Conservation (phyloP, 2,113 vertebrate species). For the Dicrurus megarhynchus region DNA sequence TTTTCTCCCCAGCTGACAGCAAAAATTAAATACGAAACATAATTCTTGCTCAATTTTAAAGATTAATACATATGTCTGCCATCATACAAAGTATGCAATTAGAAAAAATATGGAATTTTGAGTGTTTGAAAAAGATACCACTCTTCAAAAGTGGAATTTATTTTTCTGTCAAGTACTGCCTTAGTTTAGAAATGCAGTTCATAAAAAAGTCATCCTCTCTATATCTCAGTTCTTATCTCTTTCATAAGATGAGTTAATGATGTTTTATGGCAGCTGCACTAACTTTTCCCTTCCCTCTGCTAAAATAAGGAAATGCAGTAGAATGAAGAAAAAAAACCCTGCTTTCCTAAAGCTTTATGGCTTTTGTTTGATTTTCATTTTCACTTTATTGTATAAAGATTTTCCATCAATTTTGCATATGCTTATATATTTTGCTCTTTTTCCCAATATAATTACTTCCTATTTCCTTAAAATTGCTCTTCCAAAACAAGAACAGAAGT, state of each 20-base stretch:
- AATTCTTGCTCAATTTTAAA: neutral
- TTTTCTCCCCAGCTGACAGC: neutral
- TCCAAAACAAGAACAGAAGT: neutral
- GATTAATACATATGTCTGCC: neutral
- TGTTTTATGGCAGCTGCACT: neutral
- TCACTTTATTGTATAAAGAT: neutral
- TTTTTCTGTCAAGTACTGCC: neutral
- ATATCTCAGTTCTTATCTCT: neutral
- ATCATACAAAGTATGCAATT: neutral
- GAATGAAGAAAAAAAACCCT: fast-evolving
- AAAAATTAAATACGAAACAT: neutral
- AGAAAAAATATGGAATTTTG: neutral
- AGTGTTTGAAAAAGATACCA: neutral
- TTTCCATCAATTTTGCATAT: neutral
- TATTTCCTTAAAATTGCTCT: neutral
- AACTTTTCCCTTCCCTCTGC: neutral
- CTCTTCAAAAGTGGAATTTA: neutral
- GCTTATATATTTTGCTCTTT: neutral
- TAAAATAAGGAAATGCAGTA: neutral
- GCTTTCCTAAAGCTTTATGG: neutral
- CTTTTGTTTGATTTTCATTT: neutral
- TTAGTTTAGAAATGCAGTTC: neutral
- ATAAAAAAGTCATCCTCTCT: neutral
- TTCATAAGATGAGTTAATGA: neutral
- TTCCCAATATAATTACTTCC: neutral